Conservation (phyloP, 2,113 vertebrate genomes). For the Hiodon alosoides region DNA sequence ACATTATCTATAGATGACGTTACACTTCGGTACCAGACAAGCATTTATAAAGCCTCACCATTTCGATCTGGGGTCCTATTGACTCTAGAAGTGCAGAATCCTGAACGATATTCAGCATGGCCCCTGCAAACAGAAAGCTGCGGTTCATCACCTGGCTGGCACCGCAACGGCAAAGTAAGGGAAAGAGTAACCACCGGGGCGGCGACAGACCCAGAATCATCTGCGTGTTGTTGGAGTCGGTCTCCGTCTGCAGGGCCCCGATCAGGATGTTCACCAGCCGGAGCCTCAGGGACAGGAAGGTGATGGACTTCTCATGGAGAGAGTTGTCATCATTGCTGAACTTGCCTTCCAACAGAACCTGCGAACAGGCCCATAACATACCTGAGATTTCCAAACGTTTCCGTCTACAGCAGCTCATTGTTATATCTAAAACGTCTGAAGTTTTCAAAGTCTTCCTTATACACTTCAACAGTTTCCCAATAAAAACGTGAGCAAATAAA, state of each 20-base stretch:
- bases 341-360: constrained; percentile 93
- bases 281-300: constrained; percentile 87
- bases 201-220: constrained; percentile 81
- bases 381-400: neutral
- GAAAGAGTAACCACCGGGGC: neutral
- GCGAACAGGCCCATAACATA: constrained; percentile 28
- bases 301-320: constrained; percentile 82
- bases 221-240: constrained; percentile 90
- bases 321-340: constrained; percentile 87
- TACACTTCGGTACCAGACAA: neutral
- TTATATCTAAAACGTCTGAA: no score
- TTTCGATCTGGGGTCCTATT: constrained; percentile 87
- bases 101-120: constrained; percentile 95
- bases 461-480: no score
- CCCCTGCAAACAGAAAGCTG: constrained; percentile 61
- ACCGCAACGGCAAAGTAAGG: neutral
- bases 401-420: no score
- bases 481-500: neutral
- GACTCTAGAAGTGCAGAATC: constrained; percentile 91
- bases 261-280: constrained; percentile 92
- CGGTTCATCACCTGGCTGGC: no score
- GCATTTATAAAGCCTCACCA: constrained; percentile 55
- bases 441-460: no score
- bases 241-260: constrained; percentile 91
- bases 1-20: neutral